phyloP scores from a whole-genome alignment of 1,140 invertebrate genomes.

The Drosophila pallidifrons region DNA sequence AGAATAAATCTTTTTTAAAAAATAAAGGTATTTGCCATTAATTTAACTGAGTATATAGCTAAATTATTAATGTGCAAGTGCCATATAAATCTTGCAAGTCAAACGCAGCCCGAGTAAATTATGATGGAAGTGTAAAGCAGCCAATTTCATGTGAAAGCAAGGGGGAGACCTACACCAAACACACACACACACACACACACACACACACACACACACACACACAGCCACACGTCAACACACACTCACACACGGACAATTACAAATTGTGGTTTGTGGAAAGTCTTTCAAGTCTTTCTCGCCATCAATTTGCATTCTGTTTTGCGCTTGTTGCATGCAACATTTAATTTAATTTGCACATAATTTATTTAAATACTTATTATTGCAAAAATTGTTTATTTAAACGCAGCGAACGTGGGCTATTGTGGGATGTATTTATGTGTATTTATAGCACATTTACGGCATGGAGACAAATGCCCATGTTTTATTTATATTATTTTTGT shows the following conservation, averaged over 20 bases:
- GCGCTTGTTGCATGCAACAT: conserved; percentile 45
- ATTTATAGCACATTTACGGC: conserved; percentile 58
- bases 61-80: conserved; percentile 5
- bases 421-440: conserved; percentile 43
- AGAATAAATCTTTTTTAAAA: not conserved
- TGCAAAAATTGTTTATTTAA: conserved; percentile 76
- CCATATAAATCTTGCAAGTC: conserved; percentile 11
- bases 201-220: conserved; percentile 4
- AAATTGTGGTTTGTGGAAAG: conserved; percentile 18
- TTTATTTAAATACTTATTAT: conserved; percentile 66
- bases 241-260: not conserved
- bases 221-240: conserved; percentile 5
- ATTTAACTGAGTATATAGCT: not conserved
- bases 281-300: conserved; percentile 38
- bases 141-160: conserved; percentile 3
- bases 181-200: conserved; percentile 8
- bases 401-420: conserved; percentile 30
- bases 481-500: conserved; percentile 73
- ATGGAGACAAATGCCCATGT: conserved; percentile 55
- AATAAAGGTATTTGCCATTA: not conserved
- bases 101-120: not conserved
- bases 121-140: conserved; percentile 9
- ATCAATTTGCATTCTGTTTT: conserved; percentile 45
- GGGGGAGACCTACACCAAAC: conserved; percentile 38
- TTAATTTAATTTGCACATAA: conserved; percentile 74